Base-by-base conservation (phyloP, 2,888 invertebrate genomes). In the Macrophya annulata region DNA sequence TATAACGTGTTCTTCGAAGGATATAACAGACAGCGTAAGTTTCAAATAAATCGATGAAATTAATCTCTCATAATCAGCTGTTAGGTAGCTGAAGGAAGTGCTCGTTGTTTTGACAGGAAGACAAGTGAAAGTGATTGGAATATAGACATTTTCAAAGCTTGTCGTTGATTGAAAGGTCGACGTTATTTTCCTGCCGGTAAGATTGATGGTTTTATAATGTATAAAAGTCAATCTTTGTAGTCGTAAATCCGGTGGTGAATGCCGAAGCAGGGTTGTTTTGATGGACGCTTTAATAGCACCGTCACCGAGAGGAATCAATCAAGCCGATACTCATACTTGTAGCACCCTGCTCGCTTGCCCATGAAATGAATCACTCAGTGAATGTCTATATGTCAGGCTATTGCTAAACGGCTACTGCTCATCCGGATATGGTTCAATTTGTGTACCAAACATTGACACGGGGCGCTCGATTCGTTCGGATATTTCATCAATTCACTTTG, bases 201-300 rank as follows among this genome's bases (percentile, higher is more conserved):
- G 83, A 83, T 83, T 83, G 83, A 83, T 83, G 83, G 68, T 31
- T 83, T 83, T 83, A 45, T 83, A 83, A 83, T 83, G 83, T 71
- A 83, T 71, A 83, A 83, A 68, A 83, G 83, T 83, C 68, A 68
- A 83, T 83, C 65, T 48, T 83, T 48, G 71, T 83, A 83, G 83
- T 83, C 68, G 68, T 71, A 83, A 83, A 83, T 65, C 83, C 71
- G 68, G 17, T 31, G 68, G 15, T 65, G 68, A 83, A 71, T 83
- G 12, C 71, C 83, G 48, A 48, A 40, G 10, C 68, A 65, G 81
- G 83, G 65, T 68, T 83, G 83, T 83, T 83, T 83, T 83, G 83
- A 83, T 83, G 68, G 51, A 65, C 83, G 83, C 68, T 71, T 71
- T 71, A 81, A 83, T 48, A 65, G 83, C 65, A 83, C 83, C 83